Base-by-base conservation (phyloP, 2,113 vertebrate genomes). In the Notarius quadriscutis region DNA sequence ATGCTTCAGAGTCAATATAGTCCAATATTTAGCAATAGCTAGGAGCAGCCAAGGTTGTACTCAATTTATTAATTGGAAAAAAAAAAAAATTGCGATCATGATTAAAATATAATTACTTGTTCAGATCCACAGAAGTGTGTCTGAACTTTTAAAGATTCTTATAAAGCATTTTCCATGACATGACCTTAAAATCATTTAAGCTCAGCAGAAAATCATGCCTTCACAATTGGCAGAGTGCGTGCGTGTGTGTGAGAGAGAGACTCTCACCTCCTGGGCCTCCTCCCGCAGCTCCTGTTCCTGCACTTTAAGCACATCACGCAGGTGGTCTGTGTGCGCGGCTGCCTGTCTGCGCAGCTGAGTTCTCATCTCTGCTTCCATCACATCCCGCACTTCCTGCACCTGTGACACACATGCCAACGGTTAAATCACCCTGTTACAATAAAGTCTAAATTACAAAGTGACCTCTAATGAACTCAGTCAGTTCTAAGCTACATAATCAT, bases 301-400 rank as follows among this genome's bases (percentile, higher is more conserved):
- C 84, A 99, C 96, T 92, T 96, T 96, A 0, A 99, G 96, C 2
- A 99, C 97, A 0, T 99, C 98, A 55, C 94, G 92, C 85, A 99
- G 95, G 4, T 99, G 98, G 92, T 99, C 98, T 0, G 96, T 97
- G 94, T 99, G 98, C 55, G 98, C 98, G 0, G 98, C 98, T 0
- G 98, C 97, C 91, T 99, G 98, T 5, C 98, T 95, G 51, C 98
- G 96, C 0, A 99, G 96, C 95, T 99, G 98, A 1, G 97, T 99
- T 86, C 98, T 96, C 98, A 99, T 99, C 89, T 99, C 98, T 0
- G 80, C 95, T 92, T 99, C 98, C 97, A 99, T 99, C 91, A 97
- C 96, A 27, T 98, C 98, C 14, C 97, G 95, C 20, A 98, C 92
- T 90, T 99, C 97, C 12, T 96, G 95, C 25, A 97, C 92, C 98